Conservation (phyloP, 2,797 vertebrate genomes). For the Salarias fasciatus region DNA sequence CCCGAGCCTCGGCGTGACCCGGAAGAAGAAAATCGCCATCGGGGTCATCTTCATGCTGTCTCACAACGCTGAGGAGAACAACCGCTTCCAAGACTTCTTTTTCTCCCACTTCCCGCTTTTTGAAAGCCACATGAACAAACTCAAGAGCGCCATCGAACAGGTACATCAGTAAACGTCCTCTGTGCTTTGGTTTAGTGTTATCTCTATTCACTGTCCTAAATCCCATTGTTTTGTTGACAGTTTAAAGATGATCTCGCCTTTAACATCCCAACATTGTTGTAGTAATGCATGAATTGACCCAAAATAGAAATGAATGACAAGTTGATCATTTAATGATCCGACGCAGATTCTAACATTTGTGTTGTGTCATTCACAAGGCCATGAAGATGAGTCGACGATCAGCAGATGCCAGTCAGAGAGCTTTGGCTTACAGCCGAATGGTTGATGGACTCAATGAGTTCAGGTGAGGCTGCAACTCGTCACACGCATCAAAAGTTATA, state of each 20-base stretch:
- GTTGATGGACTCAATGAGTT: slow-evolving; percentile 97
- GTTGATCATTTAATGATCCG: slow-evolving; percentile 24
- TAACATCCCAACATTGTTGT: background rate
- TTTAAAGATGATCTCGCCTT: too few relatives aligned
- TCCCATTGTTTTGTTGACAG: too few relatives aligned
- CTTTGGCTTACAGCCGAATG: slow-evolving; percentile 94
- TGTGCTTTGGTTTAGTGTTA: too few relatives aligned
- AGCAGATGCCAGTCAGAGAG: slow-evolving; percentile 94
- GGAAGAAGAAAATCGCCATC: slow-evolving; percentile 99
- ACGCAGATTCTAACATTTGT: slow-evolving; percentile 58
- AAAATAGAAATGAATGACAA: slow-evolving; percentile 34
- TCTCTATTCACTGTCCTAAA: too few relatives aligned
- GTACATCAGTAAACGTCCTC: slow-evolving; percentile 67
- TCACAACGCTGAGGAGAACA: slow-evolving; percentile 90
- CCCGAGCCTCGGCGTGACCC: slow-evolving; percentile 88
- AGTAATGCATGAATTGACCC: slow-evolving; percentile 26
- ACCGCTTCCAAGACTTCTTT: slow-evolving; percentile 97
- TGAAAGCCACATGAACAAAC: slow-evolving; percentile 99
- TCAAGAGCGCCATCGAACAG: slow-evolving; percentile 98
- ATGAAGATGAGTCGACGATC: slow-evolving; percentile 98
- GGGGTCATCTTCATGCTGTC: slow-evolving; percentile 96
- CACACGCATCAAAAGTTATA: too few relatives aligned
- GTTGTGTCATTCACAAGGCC: slow-evolving; percentile 85
- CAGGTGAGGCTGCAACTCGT: slow-evolving; percentile 83
- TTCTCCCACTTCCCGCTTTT: slow-evolving; percentile 99